Percentiles rank a stretch among this genome's conserved stretches.
Conservation (phyloP, 2,888 invertebrate genomes). For the Venusia cambrica region DNA sequence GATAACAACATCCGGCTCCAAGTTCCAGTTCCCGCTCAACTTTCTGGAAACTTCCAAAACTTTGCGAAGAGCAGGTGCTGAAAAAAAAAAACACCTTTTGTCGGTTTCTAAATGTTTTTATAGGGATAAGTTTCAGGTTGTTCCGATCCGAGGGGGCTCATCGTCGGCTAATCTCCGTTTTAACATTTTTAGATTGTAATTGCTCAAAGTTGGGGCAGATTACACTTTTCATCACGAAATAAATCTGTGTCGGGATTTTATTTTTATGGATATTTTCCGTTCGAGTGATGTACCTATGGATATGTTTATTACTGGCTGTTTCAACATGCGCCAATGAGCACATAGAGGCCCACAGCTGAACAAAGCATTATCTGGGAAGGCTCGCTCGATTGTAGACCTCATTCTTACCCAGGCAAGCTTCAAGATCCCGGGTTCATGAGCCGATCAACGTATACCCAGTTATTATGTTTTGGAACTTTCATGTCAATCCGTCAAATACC, state of each 20-base stretch:
- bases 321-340: no score
- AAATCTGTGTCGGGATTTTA: constrained; percentile 5
- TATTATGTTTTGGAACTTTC: no score
- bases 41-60: constrained; percentile 46
- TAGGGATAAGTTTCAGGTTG: constrained; percentile 54
- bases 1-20: constrained; percentile 77
- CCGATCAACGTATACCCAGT: no score
- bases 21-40: constrained; percentile 59
- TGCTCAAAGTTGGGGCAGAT: constrained; percentile 18
- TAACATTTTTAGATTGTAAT: constrained; percentile 25
- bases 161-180: constrained; percentile 26
- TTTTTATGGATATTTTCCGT: no score
- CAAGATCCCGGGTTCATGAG: no score
- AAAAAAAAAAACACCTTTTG: constrained; percentile 69
- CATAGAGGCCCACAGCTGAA: no score
- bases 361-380: no score
- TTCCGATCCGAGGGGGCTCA: constrained; percentile 29
- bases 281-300: no score
- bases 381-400: no score
- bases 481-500: no score
- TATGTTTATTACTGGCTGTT: no score
- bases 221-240: constrained; percentile 4
- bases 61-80: constrained; percentile 66
- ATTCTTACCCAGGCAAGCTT: no score
- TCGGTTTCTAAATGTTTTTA: constrained; percentile 37